Conservation (phyloP, 2,888 invertebrate genomes). For the Heteropelma amictum region DNA sequence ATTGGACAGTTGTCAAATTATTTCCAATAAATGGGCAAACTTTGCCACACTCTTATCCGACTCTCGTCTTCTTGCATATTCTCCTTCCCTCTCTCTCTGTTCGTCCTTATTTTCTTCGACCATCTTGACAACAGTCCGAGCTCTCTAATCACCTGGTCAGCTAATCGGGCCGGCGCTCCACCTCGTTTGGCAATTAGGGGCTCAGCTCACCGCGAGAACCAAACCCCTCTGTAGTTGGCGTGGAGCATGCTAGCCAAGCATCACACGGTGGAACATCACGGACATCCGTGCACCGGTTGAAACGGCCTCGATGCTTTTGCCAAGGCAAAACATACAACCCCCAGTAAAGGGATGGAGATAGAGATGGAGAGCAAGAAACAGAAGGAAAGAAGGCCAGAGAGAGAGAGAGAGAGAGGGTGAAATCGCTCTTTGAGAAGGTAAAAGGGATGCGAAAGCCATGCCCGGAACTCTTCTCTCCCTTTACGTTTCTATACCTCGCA, state of each 20-base stretch:
- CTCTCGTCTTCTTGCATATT: slow-evolving; percentile 12
- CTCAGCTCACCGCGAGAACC: slow-evolving; percentile 29
- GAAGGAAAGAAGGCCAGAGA: background rate
- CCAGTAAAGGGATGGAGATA: slow-evolving; percentile 22
- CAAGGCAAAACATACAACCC: slow-evolving; percentile 29
- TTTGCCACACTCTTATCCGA: background rate
- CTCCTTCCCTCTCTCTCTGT: background rate
- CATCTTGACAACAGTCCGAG: slow-evolving; percentile 28
- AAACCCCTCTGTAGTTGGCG: slow-evolving; percentile 13
- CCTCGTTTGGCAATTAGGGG: slow-evolving; percentile 55
- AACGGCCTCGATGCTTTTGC: slow-evolving; percentile 36
- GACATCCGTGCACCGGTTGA: slow-evolving; percentile 56
- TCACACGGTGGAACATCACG: slow-evolving; percentile 54
- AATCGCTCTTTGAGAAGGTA: background rate
- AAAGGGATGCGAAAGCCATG: slow-evolving; percentile 22
- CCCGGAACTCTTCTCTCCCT: slow-evolving; percentile 15
- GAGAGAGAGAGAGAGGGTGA: background rate
- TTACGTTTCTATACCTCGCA: background rate
- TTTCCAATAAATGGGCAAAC: too few species aligned
- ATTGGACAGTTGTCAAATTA: too few species aligned
- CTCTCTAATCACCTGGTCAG: slow-evolving; percentile 56
- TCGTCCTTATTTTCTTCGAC: slow-evolving; percentile 13
- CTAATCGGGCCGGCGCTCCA: slow-evolving; percentile 50
- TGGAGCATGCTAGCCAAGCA: slow-evolving; percentile 26
- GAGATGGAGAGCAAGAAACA: slow-evolving; percentile 19